Evolutionary conservation across 2,888 invertebrate species (phyloP).

Genomic region (Empis stercorea): DNA sequence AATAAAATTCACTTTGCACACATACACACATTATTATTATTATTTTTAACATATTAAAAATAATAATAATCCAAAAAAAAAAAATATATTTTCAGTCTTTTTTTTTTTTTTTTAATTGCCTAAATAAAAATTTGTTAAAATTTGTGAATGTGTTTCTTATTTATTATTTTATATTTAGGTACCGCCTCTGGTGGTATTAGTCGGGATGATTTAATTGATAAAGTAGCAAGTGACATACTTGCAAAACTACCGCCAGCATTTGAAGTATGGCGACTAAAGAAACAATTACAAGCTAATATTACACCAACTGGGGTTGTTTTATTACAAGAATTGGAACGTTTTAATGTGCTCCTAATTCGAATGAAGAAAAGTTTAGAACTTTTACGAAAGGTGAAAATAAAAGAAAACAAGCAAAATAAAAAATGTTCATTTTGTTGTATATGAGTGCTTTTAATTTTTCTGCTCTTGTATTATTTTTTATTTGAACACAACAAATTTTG

Average conservation of each 20-base stretch:
- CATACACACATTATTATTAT: no score
- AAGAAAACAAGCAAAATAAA: not conserved
- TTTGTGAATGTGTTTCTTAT: no score
- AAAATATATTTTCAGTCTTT: no score
- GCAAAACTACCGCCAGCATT: conserved; percentile 60
- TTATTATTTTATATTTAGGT: conserved; percentile 37
- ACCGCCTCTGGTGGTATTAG: conserved; percentile 57
- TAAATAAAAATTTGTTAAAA: no score
- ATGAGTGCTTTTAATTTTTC: not conserved
- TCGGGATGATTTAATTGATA: conserved; percentile 75
- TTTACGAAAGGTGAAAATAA: conserved; percentile 44
- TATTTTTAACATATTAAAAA: no score
- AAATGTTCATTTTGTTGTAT: not conserved
- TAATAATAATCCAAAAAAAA: no score
- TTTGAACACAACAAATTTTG: not conserved
- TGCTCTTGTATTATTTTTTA: not conserved
- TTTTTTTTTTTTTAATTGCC: no score
- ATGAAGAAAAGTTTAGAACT: conserved; percentile 59
- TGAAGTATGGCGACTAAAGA: conserved; percentile 69
- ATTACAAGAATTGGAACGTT: conserved; percentile 78
- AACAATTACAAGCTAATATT: conserved; percentile 65
- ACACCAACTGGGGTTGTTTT: conserved; percentile 77
- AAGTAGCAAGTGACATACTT: conserved; percentile 64
- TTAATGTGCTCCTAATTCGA: conserved; percentile 60
- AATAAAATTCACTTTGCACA: no score